A percentile compares a stretch with the other conserved stretches of the same genome.
These are phyloP conservation scores for Scomber japonicus DNA, from an alignment of 2,113 vertebrate genomes.

Conservation along the genomic window DNA sequence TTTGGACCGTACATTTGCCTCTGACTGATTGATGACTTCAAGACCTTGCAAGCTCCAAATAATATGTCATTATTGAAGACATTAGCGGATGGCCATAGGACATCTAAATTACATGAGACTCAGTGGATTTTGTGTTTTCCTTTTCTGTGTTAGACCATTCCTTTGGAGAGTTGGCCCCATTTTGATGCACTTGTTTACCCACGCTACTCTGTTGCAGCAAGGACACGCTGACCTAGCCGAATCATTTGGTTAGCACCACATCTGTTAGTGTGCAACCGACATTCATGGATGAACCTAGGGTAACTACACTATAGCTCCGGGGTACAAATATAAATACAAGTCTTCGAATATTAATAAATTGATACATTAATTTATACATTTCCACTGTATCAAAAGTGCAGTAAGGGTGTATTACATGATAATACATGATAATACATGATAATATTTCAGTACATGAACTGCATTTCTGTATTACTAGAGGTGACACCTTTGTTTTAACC, in stretches of 20 bases:
- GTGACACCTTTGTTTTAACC: no score
- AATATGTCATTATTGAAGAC: neutral
- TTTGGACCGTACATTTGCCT: neutral
- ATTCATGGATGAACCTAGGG: neutral
- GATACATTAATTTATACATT: no score
- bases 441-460: no score
- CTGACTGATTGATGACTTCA: neutral
- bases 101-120: neutral
- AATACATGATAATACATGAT: no score
- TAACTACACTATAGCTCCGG: neutral
- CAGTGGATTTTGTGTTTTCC: neutral
- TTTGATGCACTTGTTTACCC: constrained; percentile 14
- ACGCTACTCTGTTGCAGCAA: constrained; percentile 30
- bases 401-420: no score
- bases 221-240: constrained; percentile 43
- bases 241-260: constrained; percentile 21
- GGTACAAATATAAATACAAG: no score
- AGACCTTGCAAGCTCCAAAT: neutral
- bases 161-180: constrained; percentile 14
- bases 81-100: neutral
- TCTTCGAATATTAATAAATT: no score
- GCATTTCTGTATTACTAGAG: no score
- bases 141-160: constrained; percentile 13
- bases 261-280: constrained; percentile 10
- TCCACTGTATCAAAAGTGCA: no score